Conservation (phyloP, 2,888 invertebrate species). For the Iselma pallidipennis region DNA sequence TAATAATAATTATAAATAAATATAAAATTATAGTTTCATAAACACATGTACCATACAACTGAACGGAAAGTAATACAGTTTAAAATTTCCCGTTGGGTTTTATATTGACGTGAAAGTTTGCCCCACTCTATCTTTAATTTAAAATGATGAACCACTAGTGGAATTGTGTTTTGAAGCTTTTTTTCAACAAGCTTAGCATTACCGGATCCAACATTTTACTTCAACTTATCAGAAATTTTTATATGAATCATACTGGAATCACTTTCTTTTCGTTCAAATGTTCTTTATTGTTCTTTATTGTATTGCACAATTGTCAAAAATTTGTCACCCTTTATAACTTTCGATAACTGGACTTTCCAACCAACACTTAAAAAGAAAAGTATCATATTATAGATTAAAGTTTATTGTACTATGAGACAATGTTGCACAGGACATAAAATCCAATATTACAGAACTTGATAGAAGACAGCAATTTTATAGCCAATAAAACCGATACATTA, state of each 20-base stretch:
- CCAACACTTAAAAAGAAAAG: too few species aligned
- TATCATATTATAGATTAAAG: too few species aligned
- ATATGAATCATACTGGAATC: slow-evolving; percentile 38
- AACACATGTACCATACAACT: slow-evolving; percentile 29
- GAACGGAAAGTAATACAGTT: slow-evolving; percentile 54
- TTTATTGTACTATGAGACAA: too few species aligned
- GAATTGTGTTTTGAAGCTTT: slow-evolving; percentile 43
- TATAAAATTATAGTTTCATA: too few species aligned
- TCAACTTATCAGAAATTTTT: slow-evolving; percentile 41
- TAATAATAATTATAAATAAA: slow-evolving; percentile 24
- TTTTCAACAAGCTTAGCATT: slow-evolving; percentile 33
- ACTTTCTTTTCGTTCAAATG: slow-evolving; percentile 43
- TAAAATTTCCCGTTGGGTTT: slow-evolving; percentile 55
- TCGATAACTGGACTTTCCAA: slow-evolving; percentile 26
- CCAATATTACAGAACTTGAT: neutral
- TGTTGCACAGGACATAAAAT: neutral
- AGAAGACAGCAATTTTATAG: neutral
- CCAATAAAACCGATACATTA: neutral
- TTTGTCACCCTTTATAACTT: slow-evolving; percentile 37
- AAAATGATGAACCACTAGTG: slow-evolving; percentile 41
- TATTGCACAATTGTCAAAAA: slow-evolving; percentile 41
- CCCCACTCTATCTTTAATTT: slow-evolving; percentile 46
- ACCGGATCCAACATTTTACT: slow-evolving; percentile 38
- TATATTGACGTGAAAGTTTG: slow-evolving; percentile 57
- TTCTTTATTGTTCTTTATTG: slow-evolving; percentile 31